Conservation (phyloP, 1,140 invertebrate genomes). For the Scaptomyza graminum region DNA sequence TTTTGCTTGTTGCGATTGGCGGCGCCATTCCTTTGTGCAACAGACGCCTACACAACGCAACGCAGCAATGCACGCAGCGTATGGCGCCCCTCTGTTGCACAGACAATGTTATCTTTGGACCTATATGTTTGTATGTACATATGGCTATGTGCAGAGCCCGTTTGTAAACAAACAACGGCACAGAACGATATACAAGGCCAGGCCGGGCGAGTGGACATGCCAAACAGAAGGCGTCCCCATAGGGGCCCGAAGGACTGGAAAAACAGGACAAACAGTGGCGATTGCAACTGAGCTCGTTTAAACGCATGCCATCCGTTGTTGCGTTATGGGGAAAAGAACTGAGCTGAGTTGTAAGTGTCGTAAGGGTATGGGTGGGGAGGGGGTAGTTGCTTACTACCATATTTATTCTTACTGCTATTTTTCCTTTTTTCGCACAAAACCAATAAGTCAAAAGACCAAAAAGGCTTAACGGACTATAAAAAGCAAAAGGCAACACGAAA, state of each 20-base stretch:
- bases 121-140: neutral
- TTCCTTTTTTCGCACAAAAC: slow-evolving; percentile 46
- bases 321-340: slow-evolving; percentile 28
- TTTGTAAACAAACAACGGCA: slow-evolving; percentile 44
- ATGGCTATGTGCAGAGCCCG: slow-evolving; percentile 29
- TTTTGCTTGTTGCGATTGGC: slow-evolving; percentile 31
- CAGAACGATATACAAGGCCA: slow-evolving; percentile 46
- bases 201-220: slow-evolving; percentile 51
- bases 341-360: neutral
- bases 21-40: slow-evolving; percentile 43
- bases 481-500: slow-evolving; percentile 56
- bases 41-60: slow-evolving; percentile 32
- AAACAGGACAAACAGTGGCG: slow-evolving; percentile 48
- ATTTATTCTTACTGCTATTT: neutral
- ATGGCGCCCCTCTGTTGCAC: slow-evolving; percentile 5
- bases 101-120: slow-evolving; percentile 45
- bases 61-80: neutral
- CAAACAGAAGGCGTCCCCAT: slow-evolving; percentile 54
- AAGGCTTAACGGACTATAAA: slow-evolving; percentile 79
- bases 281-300: slow-evolving; percentile 52
- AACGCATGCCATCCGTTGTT: slow-evolving; percentile 54
- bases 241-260: slow-evolving; percentile 21
- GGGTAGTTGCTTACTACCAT: neutral
- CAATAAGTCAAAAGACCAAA: slow-evolving; percentile 82
- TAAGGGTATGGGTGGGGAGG: too few relatives aligned